Conservation (phyloP, 2,888 invertebrate species). For the Thecocarcelia acutangulata region DNA sequence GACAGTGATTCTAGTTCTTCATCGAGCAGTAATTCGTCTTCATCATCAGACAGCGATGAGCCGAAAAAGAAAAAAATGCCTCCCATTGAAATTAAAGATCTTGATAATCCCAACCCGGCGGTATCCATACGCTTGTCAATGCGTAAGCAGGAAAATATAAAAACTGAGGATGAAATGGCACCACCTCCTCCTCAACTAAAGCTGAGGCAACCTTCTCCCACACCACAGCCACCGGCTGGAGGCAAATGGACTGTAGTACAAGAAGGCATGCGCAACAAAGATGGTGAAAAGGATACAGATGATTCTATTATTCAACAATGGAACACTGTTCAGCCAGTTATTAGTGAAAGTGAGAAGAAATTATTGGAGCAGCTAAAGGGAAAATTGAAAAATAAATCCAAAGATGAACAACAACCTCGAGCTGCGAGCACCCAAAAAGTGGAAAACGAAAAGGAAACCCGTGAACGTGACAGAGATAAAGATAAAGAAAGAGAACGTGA, state of each 20-base stretch:
- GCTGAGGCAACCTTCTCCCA: conserved; percentile 74
- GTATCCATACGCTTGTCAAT: conserved; percentile 86
- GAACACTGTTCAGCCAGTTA: conserved; percentile 83
- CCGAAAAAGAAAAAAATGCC: conserved; percentile 71
- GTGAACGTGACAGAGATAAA: conserved; percentile 71
- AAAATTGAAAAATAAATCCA: conserved; percentile 78
- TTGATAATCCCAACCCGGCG: conserved; percentile 81
- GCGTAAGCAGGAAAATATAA: conserved; percentile 83
- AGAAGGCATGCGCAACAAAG: conserved; percentile 77
- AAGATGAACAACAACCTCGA: conserved; percentile 72
- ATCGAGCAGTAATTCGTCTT: conserved; percentile 71
- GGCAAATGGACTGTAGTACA: conserved; percentile 82
- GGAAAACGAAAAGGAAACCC: conserved; percentile 72
- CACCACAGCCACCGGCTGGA: conserved; percentile 78
- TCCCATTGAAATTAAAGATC: conserved; percentile 65
- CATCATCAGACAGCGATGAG: conserved; percentile 75
- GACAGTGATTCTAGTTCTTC: conserved; percentile 68
- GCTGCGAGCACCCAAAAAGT: conserved; percentile 42
- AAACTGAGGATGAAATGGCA: conserved; percentile 79
- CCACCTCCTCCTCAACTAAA: conserved; percentile 78
- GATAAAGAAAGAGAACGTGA: conserved; percentile 52
- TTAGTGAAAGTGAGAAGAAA: conserved; percentile 84
- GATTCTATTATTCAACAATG: conserved; percentile 83
- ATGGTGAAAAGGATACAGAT: conserved; percentile 78
- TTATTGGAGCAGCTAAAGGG: conserved; percentile 82